A percentile compares a stretch with the other conserved stretches of the same genome.
Evolutionary conservation across 2,113 vertebrate genomes (phyloP).

Genomic region (Xenus cinereus): DNA sequence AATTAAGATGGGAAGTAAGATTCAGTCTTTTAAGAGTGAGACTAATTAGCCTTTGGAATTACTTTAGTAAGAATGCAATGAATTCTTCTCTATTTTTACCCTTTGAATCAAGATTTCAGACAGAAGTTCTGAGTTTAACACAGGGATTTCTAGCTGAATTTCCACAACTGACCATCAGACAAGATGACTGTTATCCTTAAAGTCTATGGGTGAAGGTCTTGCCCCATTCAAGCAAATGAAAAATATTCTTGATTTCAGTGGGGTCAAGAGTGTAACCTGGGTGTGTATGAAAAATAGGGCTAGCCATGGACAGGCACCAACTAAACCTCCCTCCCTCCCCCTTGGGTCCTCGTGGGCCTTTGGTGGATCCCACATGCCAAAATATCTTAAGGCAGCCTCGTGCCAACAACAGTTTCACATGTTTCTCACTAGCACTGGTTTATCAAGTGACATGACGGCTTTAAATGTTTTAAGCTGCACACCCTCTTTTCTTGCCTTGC

Average conservation of each 20-base stretch:
- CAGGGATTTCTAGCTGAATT: neutral
- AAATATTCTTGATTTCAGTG: neutral
- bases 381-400: neutral
- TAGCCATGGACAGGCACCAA: neutral
- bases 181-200: neutral
- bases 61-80: neutral
- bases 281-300: neutral
- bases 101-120: neutral
- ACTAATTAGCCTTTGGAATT: neutral
- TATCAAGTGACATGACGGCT: neutral
- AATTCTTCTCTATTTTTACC: neutral
- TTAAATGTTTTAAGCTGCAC: neutral
- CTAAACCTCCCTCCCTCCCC: neutral
- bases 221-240: neutral
- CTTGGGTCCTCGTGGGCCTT: fast-evolving
- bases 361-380: neutral
- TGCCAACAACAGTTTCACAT: neutral
- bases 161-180: neutral
- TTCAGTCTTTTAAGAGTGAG: neutral
- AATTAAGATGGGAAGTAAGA: neutral
- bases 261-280: neutral
- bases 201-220: neutral
- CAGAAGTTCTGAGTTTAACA: neutral
- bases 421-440: neutral
- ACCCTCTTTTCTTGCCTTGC: neutral